These are phyloP conservation scores for Bellardia pandia DNA, from an alignment of 2,888 invertebrate species.

Conservation along the genomic window DNA sequence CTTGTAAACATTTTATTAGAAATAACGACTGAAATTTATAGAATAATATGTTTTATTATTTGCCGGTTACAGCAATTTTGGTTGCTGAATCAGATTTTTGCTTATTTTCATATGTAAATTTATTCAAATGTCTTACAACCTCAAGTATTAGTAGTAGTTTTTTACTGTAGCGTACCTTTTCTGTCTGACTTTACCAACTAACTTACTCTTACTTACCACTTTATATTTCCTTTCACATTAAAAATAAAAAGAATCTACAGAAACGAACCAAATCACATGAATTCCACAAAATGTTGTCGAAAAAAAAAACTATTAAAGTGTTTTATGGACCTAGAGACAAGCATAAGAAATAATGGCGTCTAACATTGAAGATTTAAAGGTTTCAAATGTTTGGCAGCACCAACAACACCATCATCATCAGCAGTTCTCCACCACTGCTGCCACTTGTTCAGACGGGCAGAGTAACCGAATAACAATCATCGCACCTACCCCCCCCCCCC, in stretches of 20 bases:
- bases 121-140: too few relatives aligned
- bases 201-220: neutral
- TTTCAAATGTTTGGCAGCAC: constrained; percentile 74
- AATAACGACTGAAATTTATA: too few relatives aligned
- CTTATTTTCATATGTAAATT: too few relatives aligned
- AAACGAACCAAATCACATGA: constrained; percentile 55
- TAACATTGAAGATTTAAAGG: constrained; percentile 79
- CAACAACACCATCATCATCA: constrained; percentile 50
- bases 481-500: neutral
- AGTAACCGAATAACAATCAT: constrained; percentile 3
- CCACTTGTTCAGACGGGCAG: neutral
- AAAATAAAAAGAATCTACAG: constrained; percentile 8
- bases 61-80: too few relatives aligned
- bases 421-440: neutral
- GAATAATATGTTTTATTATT: too few relatives aligned
- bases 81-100: too few relatives aligned
- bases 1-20: too few relatives aligned
- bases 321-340: constrained; percentile 84
- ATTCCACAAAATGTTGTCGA: constrained; percentile 56
- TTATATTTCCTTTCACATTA: neutral
- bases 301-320: constrained; percentile 83
- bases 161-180: neutral
- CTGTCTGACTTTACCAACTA: neutral
- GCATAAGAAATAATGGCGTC: constrained; percentile 83
- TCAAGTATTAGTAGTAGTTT: neutral